Conservation (phyloP, 2,113 vertebrate species). For the Indicator maculatus region DNA sequence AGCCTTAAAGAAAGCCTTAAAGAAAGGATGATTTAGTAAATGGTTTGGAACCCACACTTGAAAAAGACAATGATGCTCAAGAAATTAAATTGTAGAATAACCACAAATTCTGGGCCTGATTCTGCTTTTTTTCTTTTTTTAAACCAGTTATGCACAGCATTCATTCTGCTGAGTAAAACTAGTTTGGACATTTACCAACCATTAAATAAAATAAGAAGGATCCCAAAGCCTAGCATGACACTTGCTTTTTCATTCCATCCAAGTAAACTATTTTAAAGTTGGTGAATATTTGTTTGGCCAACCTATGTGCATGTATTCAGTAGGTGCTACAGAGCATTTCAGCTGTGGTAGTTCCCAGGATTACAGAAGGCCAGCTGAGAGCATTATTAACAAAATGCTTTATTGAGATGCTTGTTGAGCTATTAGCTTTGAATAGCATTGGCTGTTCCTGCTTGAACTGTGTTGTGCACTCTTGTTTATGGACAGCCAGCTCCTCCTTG, state of each 20-base stretch:
- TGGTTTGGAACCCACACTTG: not conserved
- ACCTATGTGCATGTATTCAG: not conserved
- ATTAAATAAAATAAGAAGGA: not conserved
- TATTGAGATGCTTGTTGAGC: not conserved
- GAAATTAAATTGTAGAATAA: constrained; percentile 25
- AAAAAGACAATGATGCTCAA: constrained; percentile 39
- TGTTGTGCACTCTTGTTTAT: not conserved
- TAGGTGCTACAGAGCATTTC: not conserved
- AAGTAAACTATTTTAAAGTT: not conserved
- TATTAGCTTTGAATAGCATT: not conserved
- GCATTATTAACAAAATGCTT: constrained; percentile 1
- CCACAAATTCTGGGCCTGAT: constrained; percentile 1
- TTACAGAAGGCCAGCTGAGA: not conserved
- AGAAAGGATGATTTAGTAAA: constrained; percentile 2
- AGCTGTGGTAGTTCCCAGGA: not conserved
- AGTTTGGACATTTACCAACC: not conserved
- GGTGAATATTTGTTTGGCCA: not conserved
- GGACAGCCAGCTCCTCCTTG: not conserved
- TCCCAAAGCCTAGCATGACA: not conserved
- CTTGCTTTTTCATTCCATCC: not conserved
- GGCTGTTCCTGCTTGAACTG: not conserved
- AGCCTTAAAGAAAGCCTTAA: constrained; percentile 46
- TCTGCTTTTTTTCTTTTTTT: not conserved
- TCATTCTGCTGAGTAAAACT: not conserved
- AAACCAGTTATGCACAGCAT: not conserved